Evolutionary conservation across 2,888 invertebrate species (phyloP).

Genomic region (Arenicola marina): DNA sequence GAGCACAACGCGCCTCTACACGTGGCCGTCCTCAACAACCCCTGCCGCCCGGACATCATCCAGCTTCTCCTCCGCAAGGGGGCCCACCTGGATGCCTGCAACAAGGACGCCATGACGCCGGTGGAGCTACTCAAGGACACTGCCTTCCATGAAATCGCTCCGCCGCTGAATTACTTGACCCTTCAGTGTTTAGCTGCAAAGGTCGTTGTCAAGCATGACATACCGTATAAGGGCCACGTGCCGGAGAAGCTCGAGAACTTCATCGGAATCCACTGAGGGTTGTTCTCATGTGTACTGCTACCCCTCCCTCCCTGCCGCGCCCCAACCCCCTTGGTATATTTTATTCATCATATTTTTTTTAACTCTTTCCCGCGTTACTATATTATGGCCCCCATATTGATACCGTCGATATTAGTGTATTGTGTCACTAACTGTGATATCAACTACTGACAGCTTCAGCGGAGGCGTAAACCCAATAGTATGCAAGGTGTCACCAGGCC

Average conservation of each 20-base stretch:
- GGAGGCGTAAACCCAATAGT: no score
- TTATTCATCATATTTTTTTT: no score
- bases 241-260: conserved; percentile 51
- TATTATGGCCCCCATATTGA: no score
- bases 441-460: no score
- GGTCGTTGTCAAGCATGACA: conserved; percentile 72
- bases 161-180: conserved; percentile 50
- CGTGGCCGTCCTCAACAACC: conserved; percentile 75
- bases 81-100: conserved; percentile 78
- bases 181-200: conserved; percentile 58
- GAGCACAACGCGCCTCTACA: conserved; percentile 88
- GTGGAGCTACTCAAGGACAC: conserved; percentile 51
- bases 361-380: no score
- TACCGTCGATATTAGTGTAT: no score
- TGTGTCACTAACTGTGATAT: no score
- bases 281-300: no score
- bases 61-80: conserved; percentile 77
- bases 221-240: conserved; percentile 52
- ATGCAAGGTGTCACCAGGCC: no score
- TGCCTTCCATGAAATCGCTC: conserved; percentile 47
- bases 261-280: conserved; percentile 51
- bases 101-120: conserved; percentile 48
- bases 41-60: conserved; percentile 74
- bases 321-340: no score
- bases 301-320: no score